Evolutionary conservation across 92 coral and sea anemone species (phyloP).

Genomic region (Scolanthus callimorphus): DNA sequence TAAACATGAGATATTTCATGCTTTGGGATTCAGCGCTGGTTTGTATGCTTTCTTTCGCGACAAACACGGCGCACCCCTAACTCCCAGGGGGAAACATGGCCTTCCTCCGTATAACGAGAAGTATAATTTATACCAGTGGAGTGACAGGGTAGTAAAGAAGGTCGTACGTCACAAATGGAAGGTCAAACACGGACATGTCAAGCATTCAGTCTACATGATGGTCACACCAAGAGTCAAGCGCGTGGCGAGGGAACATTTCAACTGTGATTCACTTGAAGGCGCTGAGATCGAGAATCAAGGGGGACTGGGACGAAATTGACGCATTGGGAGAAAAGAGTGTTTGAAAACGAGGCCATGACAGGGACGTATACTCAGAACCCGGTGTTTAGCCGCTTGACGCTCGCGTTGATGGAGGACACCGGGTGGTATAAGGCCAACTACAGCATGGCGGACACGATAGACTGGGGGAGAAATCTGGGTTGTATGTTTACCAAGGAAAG

Average conservation of each 20-base stretch:
- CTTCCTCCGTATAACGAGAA: slow-evolving; percentile 77
- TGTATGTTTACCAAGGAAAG: slow-evolving; percentile 87
- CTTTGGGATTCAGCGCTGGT: slow-evolving; percentile 98
- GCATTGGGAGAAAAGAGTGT: slow-evolving; percentile 97
- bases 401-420: slow-evolving; percentile 98
- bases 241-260: slow-evolving; percentile 80
- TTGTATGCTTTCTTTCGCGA: slow-evolving; percentile 87
- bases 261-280: slow-evolving; percentile 83
- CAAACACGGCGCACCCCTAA: slow-evolving; percentile 73
- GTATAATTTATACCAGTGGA: slow-evolving; percentile 88
- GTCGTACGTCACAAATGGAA: slow-evolving; percentile 82
- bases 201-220: slow-evolving; percentile 74
- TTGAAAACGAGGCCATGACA: slow-evolving; percentile 99
- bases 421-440: slow-evolving; percentile 97
- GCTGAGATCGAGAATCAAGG: slow-evolving; percentile 99
- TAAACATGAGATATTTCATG: slow-evolving; percentile 95
- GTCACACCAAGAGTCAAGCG: slow-evolving; percentile 85
- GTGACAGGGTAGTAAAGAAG: slow-evolving; percentile 54
- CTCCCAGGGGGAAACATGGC: slow-evolving; percentile 78
- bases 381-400: slow-evolving; percentile 85
- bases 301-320: slow-evolving; percentile 86
- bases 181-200: slow-evolving; percentile 61
- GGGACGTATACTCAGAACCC: slow-evolving; percentile 99
- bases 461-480: slow-evolving; percentile 93
- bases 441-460: slow-evolving; percentile 84